These are phyloP conservation scores for Mythimna albipuncta DNA, from an alignment of 2,888 invertebrate genomes.

Conservation along the genomic window DNA sequence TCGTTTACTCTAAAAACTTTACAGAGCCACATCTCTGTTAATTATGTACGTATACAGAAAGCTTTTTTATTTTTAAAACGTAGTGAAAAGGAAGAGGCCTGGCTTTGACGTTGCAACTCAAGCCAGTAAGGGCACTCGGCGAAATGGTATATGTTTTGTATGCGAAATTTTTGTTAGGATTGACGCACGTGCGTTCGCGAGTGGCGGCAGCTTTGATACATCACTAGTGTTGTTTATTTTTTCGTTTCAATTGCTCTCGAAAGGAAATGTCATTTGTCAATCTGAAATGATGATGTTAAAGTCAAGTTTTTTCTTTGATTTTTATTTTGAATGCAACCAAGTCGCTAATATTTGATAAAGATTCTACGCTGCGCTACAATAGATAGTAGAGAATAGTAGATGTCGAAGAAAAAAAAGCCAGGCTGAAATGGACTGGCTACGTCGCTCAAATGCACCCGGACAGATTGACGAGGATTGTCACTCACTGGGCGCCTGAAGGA, in stretches of 20 bases:
- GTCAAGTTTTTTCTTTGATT: conserved; percentile 28
- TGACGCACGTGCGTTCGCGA: conserved; percentile 70
- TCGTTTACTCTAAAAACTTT: conserved; percentile 79
- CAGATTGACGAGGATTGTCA: no score
- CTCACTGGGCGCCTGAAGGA: no score
- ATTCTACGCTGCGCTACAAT: no score
- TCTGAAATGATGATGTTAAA: conserved; percentile 8
- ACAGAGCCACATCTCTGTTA: conserved; percentile 80
- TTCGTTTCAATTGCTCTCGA: conserved; percentile 32
- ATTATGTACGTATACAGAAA: conserved; percentile 80
- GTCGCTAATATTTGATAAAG: not conserved
- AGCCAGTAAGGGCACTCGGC: conserved; percentile 74
- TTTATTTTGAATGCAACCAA: not conserved
- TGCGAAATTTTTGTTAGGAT: conserved; percentile 64
- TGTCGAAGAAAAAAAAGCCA: no score
- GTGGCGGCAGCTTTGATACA: conserved; percentile 69
- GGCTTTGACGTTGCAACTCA: conserved; percentile 85
- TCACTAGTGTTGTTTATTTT: conserved; percentile 49
- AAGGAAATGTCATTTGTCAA: conserved; percentile 44
- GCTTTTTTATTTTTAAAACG: conserved; percentile 78
- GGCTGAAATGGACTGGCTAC: no score
- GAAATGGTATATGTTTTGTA: conserved; percentile 79
- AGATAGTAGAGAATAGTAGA: no score
- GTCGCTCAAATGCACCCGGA: no score
- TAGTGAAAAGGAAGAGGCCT: conserved; percentile 87